Evolutionary conservation across 2,888 invertebrate genomes (phyloP).

Genomic region (Calliphora vomitoria): DNA sequence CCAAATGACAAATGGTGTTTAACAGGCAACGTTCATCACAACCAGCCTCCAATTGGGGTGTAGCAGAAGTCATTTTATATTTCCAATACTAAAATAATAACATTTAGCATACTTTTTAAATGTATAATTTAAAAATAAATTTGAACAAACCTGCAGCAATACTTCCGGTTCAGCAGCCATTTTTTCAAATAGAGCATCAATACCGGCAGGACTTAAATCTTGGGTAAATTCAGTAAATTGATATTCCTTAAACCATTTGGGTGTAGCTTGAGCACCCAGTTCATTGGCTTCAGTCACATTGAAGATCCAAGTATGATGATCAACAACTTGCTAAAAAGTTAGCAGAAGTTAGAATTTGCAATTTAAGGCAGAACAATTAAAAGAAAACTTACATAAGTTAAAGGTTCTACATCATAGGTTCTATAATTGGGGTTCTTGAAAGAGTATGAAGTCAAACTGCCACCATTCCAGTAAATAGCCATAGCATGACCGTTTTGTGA

Average conservation of each 20-base stretch:
- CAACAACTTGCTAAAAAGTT: conserved; percentile 86
- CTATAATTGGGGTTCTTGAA: conserved; percentile 93
- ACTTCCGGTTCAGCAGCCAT: conserved; percentile 85
- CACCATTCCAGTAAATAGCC: conserved; percentile 92
- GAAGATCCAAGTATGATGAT: conserved; percentile 90
- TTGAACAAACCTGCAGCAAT: conserved; percentile 77
- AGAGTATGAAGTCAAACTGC: conserved; percentile 91
- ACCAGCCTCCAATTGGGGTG: conserved; percentile 78
- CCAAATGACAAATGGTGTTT: conserved; percentile 79
- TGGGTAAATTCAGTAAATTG: conserved; percentile 89
- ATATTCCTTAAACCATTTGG: conserved; percentile 91
- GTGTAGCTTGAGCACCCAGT: conserved; percentile 85
- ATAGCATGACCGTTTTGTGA: conserved; percentile 85
- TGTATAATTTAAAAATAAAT: background rate
- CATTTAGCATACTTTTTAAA: background rate
- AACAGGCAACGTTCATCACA: conserved; percentile 79
- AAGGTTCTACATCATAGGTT: conserved; percentile 88
- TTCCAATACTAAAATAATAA: conserved; percentile 71
- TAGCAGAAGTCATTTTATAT: conserved; percentile 78
- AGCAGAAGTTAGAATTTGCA: background rate
- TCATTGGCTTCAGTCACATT: conserved; percentile 91
- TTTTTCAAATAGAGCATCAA: conserved; percentile 87
- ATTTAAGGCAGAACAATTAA: conserved; percentile 77
- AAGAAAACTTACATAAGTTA: conserved; percentile 86
- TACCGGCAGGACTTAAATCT: conserved; percentile 87